Evolutionary conservation across 2,113 vertebrate genomes (phyloP).

Genomic region (Tautogolabrus adspersus): DNA sequence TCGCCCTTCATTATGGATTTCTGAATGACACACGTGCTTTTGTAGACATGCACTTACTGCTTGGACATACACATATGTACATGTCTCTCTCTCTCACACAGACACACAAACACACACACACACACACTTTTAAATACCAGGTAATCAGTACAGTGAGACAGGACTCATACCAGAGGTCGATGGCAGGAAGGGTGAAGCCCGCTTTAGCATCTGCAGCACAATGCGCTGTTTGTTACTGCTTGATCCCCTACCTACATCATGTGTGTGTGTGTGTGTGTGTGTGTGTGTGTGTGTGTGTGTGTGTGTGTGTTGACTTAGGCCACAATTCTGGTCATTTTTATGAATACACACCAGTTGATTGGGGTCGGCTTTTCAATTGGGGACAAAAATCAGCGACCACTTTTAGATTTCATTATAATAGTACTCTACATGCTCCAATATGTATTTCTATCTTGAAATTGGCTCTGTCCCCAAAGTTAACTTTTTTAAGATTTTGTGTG

Average conservation of each 20-base stretch:
- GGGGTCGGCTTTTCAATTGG: no score
- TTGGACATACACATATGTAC: neutral
- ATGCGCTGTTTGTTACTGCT: constrained; percentile 66
- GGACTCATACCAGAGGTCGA: constrained; percentile 55
- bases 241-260: constrained; percentile 8
- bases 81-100: neutral
- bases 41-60: constrained; percentile 9
- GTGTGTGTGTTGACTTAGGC: no score
- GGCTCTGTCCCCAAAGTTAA: no score
- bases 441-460: no score
- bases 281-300: no score
- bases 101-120: constrained; percentile 26
- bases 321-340: no score
- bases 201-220: constrained; percentile 68
- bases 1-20: constrained; percentile 51
- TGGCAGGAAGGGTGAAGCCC: constrained; percentile 77
- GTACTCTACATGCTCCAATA: no score
- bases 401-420: no score
- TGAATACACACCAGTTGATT: no score
- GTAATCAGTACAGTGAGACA: constrained; percentile 73
- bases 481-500: no score
- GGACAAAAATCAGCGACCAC: no score
- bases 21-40: constrained; percentile 20
- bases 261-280: constrained; percentile 14
- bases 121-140: constrained; percentile 44